Base-by-base conservation (phyloP, 2,888 invertebrate genomes). In the Kuschelorhynchus macadamiae region DNA sequence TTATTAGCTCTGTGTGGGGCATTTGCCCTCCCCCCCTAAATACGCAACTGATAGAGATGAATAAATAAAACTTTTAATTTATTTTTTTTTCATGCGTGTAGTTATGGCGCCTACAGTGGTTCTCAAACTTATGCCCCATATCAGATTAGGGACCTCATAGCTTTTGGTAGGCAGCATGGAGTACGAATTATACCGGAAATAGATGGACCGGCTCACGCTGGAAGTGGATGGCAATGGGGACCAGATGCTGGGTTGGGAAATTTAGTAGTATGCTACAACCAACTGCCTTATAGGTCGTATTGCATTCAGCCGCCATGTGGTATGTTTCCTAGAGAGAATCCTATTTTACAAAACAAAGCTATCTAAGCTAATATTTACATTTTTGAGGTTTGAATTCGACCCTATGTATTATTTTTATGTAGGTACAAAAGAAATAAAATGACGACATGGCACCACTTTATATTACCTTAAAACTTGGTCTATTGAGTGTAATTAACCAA, bases 151-250 rank as follows among this genome's bases (percentile, higher is more conserved):
- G 84, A 88, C n/a, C 84, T 97, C 56, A 87, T 94, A 0, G 86
- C 88, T 30, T 96, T 93, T 81, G 96, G 94, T 0, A 87, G 90
- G 70, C 81, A 89, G 1, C 87, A 96, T 39, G 97, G 97, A 1
- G 89, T 97, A 3, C 87, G 95, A 33, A 89, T 97, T 0, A 86
- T 97, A 21, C 88, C 96, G 9, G 97, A 97, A 85, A 89, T 96
- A 33, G 96, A 96, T 82, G 91, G 93, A 4, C 97, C 97, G 0
- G 91, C 95, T 1, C 95, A 95, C 81, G 90, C 92, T 0, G 93
- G 93, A 18, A 91, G 90, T 72, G 95, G 94, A 0, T 95, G 94
- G 94, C 92, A 94, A 79, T 93, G 93, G 93, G 94, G 94, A 2
- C 81, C 83, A 2, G 78, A 81, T 11, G 85, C 84, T 0, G 88